A percentile compares a stretch with the other conserved stretches of the same genome.
Conservation (phyloP, 2,888 invertebrate species). For the Calameuta filiformis region DNA sequence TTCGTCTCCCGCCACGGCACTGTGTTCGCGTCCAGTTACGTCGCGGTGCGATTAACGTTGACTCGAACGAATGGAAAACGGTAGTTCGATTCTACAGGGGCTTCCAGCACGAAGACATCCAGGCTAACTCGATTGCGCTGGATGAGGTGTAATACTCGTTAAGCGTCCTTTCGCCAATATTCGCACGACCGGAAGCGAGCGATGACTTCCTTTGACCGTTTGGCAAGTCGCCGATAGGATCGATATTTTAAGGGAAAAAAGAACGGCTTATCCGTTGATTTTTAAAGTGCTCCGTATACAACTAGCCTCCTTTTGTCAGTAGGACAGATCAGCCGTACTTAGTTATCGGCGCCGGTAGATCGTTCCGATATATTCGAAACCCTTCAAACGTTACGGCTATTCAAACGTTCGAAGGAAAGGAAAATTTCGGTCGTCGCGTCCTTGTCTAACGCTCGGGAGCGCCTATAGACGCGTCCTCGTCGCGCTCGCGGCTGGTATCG, state of each 20-base stretch:
- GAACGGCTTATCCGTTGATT: not conserved
- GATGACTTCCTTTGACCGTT: not conserved
- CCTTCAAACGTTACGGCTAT: not conserved
- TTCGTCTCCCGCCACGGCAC: not conserved
- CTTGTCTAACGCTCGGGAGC: not conserved
- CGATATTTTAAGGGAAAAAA: not conserved
- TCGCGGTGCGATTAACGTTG: not conserved
- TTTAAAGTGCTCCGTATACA: not conserved
- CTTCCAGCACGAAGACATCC: not conserved
- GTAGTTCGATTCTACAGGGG: not conserved
- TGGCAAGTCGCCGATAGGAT: not conserved
- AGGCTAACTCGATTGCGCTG: not conserved
- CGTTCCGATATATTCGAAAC: not conserved
- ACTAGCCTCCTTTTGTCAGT: not conserved
- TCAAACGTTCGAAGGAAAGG: not conserved
- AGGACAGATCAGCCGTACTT: not conserved
- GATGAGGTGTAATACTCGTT: not conserved
- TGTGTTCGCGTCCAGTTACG: not conserved
- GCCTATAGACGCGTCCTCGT: not conserved
- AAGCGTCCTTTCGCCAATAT: not conserved
- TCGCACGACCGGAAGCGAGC: not conserved
- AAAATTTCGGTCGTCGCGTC: not conserved
- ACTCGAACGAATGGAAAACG: not conserved
- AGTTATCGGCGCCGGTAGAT: not conserved
- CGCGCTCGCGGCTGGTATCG: not conserved